Percentiles rank a stretch among this genome's conserved stretches.
Conservation (phyloP, 2,797 vertebrate genomes). For the Hafferia zeledoni region DNA sequence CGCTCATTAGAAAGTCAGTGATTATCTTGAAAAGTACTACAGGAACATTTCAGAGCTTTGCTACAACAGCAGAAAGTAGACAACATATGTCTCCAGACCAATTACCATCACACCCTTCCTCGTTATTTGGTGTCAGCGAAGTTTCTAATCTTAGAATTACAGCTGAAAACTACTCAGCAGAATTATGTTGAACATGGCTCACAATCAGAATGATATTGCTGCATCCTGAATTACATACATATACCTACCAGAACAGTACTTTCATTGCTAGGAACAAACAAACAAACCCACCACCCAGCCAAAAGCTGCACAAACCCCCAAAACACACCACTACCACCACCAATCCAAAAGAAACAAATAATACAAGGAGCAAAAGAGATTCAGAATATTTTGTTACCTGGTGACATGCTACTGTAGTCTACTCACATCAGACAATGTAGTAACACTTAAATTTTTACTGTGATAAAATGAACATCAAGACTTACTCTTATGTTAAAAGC, state of each 20-base stretch:
- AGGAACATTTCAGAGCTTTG: constrained; percentile 5
- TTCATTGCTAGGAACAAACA: background rate
- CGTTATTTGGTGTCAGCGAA: background rate
- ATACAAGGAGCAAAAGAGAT: background rate
- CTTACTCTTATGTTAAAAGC: background rate
- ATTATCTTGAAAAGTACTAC: constrained; percentile 32
- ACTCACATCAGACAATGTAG: background rate
- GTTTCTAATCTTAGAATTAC: background rate
- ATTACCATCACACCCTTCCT: background rate
- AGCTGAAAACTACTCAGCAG: background rate
- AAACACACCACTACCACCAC: background rate
- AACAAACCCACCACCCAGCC: background rate
- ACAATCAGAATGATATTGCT: background rate
- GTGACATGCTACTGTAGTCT: background rate
- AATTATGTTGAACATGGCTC: background rate
- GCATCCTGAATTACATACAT: background rate
- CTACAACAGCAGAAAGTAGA: background rate
- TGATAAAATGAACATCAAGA: background rate
- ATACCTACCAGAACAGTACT: background rate
- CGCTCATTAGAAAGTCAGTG: constrained; percentile 51
- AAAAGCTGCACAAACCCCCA: background rate
- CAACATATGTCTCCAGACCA: background rate
- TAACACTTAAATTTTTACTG: background rate
- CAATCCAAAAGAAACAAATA: background rate
- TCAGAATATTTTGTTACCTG: background rate